Base-by-base conservation (phyloP, 2,113 vertebrate species). In the Carettochelys insculpta region DNA sequence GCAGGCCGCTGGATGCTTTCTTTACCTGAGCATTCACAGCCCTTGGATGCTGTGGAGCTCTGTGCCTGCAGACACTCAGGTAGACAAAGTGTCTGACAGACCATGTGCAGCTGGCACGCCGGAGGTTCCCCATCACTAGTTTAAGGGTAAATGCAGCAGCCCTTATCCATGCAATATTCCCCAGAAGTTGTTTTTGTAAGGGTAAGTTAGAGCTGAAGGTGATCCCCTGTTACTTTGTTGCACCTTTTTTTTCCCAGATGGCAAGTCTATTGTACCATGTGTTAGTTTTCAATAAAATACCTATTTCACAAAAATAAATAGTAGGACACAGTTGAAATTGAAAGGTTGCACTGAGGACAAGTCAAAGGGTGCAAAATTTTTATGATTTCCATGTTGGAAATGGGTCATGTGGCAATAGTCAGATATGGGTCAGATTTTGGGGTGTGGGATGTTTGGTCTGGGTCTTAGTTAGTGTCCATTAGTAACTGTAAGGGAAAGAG, bases 201-300 rank as follows among this genome's bases (percentile, higher is more conserved):
- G 3, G 48, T 50, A 50, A 50, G 48, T 50, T 50, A 50, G 11
- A 50, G 48, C 48, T 12, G 48, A 50, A 50, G 11, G 80, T 89
- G 87, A 95, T 79, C 85, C 90, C 92, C 93, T 93, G 83, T 96
- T 96, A 94, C 56, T 58, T 58, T 95, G 75, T 92, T 92, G 80
- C 93, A n/a, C n/a, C n/a, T 88, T 54, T 86, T 93, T 91, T 96
- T 96, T 92, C 90, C 54, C 53, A n/a, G 87, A 84, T 93, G 86
- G 61, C 47, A 93, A 87, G 88, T 93, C 92, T 71, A 95, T 58
- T 54, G 92, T 78, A 85, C 94, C 92, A 97, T 95, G 95, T 97
- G 95, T 58, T 58, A 6, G 13, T 92, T 96, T 95, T 95, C 86
- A 47, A 95, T 95, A 93, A 95, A 97, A 93, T 95, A 95, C 94